These are phyloP conservation scores for Taenaris catops DNA, from an alignment of 2,888 invertebrate genomes.

Conservation along the genomic window DNA sequence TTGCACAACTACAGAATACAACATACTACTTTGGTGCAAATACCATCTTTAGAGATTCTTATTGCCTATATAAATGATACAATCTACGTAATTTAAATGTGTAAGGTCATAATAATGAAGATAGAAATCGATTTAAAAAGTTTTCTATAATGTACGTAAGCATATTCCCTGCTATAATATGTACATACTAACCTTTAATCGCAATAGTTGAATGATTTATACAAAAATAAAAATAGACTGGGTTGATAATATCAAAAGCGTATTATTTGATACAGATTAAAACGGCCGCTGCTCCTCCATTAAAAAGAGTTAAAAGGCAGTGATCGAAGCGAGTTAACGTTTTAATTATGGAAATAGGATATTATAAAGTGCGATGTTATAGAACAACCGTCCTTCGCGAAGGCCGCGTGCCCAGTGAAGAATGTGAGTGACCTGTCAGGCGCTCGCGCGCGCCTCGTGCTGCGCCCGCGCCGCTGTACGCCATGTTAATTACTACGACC, in stretches of 20 bases:
- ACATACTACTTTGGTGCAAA: no score
- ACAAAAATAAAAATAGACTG: constrained; percentile 3
- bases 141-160: no score
- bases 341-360: constrained; percentile 21
- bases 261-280: constrained; percentile 16
- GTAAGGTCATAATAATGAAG: no score
- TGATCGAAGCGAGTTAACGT: constrained; percentile 12
- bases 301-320: no score
- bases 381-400: constrained; percentile 52
- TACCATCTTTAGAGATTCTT: no score
- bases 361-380: constrained; percentile 28
- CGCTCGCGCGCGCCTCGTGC: constrained; percentile 35
- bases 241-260: constrained; percentile 3
- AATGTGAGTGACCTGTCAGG: constrained; percentile 63
- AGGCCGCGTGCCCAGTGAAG: constrained; percentile 49
- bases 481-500: constrained; percentile 71
- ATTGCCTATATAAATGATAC: no score
- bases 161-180: no score
- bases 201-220: constrained; percentile 4
- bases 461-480: constrained; percentile 44
- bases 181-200: no score
- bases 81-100: no score
- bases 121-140: no score
- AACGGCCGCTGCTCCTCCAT: no score
- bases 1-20: no score